Evolutionary conservation across 1,140 invertebrate genomes (phyloP).

Genomic region (Ephestia elutella): DNA sequence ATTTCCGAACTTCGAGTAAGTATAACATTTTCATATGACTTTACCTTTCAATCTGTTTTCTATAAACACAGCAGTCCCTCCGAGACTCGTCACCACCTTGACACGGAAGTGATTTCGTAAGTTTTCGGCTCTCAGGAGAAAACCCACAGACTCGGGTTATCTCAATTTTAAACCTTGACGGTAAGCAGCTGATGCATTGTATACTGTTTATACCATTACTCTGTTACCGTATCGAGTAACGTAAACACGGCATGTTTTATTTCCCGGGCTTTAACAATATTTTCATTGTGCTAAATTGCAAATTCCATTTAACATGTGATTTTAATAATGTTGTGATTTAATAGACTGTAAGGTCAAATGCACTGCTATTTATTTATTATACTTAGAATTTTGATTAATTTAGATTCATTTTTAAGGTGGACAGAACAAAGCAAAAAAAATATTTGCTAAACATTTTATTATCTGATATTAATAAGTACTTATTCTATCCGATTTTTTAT

Average conservation of each 20-base stretch:
- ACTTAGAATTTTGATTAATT: too few relatives aligned
- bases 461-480: too few relatives aligned
- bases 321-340: not conserved
- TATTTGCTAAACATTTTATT: too few relatives aligned
- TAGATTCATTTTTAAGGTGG: too few relatives aligned
- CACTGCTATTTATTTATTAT: not conserved
- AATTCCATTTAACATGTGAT: slow-evolving; percentile 1
- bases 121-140: not conserved
- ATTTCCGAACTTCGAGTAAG: not conserved
- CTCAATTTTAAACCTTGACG: not conserved
- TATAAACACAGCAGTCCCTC: not conserved
- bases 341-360: not conserved
- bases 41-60: not conserved
- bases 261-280: not conserved
- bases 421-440: too few relatives aligned
- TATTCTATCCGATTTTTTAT: too few relatives aligned
- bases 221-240: not conserved
- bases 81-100: not conserved
- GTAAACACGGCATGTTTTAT: not conserved
- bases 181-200: not conserved
- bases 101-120: not conserved
- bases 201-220: slow-evolving; percentile 1
- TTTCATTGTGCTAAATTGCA: not conserved
- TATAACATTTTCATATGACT: not conserved
- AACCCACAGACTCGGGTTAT: not conserved